Conservation (phyloP, 2,113 vertebrate genomes). For the Hypanus sabinus region DNA sequence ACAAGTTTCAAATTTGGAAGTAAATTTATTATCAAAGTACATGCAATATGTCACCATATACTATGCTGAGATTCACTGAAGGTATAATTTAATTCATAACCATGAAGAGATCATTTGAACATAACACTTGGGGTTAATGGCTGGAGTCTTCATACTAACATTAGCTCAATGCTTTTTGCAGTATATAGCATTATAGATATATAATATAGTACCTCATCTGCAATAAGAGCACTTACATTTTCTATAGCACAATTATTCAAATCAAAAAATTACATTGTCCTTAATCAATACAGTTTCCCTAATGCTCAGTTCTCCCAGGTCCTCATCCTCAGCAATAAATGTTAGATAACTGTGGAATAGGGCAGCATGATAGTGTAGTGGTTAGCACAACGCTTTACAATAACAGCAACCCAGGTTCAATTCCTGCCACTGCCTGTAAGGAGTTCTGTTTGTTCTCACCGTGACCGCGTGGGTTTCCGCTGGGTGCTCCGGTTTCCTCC, state of each 20-base stretch:
- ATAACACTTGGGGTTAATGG: background rate
- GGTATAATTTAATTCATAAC: background rate
- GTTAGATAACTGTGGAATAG: background rate
- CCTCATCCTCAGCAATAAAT: background rate
- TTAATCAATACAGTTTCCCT: background rate
- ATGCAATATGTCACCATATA: no score
- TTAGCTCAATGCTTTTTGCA: background rate
- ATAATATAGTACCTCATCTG: background rate
- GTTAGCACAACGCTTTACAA: no score
- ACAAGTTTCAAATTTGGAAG: background rate
- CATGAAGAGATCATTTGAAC: background rate
- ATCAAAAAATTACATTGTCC: background rate
- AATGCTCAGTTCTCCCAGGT: background rate
- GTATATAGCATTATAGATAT: background rate
- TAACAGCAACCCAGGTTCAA: no score
- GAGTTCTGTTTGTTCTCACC: no score
- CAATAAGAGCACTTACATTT: background rate
- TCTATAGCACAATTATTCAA: background rate
- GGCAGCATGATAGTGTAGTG: no score
- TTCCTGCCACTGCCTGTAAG: no score
- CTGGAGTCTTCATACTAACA: background rate
- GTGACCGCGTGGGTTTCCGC: no score
- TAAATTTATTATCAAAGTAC: no score
- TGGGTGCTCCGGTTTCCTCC: no score
- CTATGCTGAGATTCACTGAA: no score